phyloP scores from a whole-genome alignment of 92 coral and sea anemone species.

The Phenganax subtilis region DNA sequence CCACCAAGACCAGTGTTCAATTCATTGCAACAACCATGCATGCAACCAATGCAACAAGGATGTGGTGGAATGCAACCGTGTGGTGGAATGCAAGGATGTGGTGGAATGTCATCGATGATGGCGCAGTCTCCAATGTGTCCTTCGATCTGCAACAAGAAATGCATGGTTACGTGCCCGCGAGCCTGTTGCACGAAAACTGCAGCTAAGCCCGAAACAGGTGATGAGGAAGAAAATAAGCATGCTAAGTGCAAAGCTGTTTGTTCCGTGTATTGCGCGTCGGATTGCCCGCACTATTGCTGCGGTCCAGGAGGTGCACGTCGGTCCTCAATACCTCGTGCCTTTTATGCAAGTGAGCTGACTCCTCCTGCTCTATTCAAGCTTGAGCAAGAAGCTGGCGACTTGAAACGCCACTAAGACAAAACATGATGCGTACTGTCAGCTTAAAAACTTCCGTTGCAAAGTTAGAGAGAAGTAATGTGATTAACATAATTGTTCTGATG shows the following conservation, averaged over 20 bases:
- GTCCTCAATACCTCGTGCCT: slow-evolving; percentile 39
- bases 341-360: slow-evolving; percentile 29
- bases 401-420: slow-evolving; percentile 29
- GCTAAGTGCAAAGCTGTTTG: slow-evolving; percentile 41
- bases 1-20: slow-evolving; percentile 3
- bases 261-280: slow-evolving; percentile 64
- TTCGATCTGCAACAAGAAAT: slow-evolving; percentile 33
- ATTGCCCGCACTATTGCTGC: slow-evolving; percentile 41
- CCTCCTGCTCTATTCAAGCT: slow-evolving; percentile 38
- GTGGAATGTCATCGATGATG: slow-evolving; percentile 11
- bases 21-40: slow-evolving; percentile 35
- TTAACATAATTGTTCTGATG: neutral
- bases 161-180: slow-evolving; percentile 57
- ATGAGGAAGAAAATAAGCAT: neutral
- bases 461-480: neutral
- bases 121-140: slow-evolving; percentile 26
- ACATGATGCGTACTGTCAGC: neutral
- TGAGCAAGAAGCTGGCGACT: slow-evolving; percentile 40
- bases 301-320: slow-evolving; percentile 73
- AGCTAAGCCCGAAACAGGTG: slow-evolving; percentile 3
- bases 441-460: neutral
- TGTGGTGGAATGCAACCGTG: slow-evolving; percentile 29
- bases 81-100: slow-evolving; percentile 32
- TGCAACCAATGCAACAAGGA: slow-evolving; percentile 33
- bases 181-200: slow-evolving; percentile 61